Evolutionary conservation across 2,113 vertebrate genomes (phyloP).

Genomic region (Thamnophis sirtalis): DNA sequence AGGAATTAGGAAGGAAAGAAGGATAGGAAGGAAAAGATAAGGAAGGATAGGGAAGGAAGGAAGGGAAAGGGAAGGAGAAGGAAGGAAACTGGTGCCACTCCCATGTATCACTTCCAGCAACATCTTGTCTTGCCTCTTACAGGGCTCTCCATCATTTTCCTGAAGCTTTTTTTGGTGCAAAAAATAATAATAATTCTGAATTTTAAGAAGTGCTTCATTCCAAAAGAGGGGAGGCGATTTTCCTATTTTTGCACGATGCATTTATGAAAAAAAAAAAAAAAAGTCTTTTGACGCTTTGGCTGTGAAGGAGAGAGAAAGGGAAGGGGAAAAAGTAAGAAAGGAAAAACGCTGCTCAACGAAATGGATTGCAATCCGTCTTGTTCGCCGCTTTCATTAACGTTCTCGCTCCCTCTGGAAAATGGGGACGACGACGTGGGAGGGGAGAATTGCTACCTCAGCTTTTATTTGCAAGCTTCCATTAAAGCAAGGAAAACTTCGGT

Average conservation of each 20-base stretch:
- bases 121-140: neutral
- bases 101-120: neutral
- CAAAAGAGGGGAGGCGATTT: neutral
- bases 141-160: neutral
- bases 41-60: too few species aligned
- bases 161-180: neutral
- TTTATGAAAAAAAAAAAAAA: slow-evolving; percentile 20
- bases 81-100: neutral
- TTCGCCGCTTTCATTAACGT: slow-evolving; percentile 21
- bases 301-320: neutral
- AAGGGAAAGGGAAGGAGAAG: neutral
- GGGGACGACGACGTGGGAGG: too few species aligned
- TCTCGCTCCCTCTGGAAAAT: neutral
- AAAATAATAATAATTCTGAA: neutral
- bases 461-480: slow-evolving; percentile 37
- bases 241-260: slow-evolving; percentile 16
- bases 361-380: slow-evolving; percentile 34
- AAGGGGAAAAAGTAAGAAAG: neutral
- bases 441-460: neutral
- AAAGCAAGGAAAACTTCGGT: neutral
- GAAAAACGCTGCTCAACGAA: slow-evolving; percentile 17
- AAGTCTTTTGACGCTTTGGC: slow-evolving; percentile 23
- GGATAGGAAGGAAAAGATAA: too few species aligned
- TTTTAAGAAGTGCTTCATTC: neutral
- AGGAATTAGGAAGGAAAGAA: too few species aligned